A percentile compares a stretch with the other conserved stretches of the same genome.
Evolutionary conservation across 1,140 invertebrate genomes (phyloP).

Genomic region (Leptinotarsa defecta): DNA sequence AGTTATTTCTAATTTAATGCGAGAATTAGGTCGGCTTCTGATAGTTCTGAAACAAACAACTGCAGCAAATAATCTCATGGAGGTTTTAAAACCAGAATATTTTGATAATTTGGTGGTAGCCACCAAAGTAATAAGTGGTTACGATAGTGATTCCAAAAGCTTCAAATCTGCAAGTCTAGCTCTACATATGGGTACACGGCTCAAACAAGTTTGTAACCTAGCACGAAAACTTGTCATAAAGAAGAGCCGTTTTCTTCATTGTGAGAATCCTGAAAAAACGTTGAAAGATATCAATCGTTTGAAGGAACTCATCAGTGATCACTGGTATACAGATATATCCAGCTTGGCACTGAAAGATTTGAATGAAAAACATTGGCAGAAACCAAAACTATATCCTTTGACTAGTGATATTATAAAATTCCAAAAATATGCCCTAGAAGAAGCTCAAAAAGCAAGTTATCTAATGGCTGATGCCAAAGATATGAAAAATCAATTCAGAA

Average conservation of each 20-base stretch:
- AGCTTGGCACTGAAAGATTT: constrained; percentile 40
- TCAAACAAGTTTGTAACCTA: constrained; percentile 36
- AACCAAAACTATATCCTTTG: constrained; percentile 36
- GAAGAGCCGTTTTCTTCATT: constrained; percentile 23
- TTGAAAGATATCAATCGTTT: constrained; percentile 27
- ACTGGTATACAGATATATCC: constrained; percentile 40
- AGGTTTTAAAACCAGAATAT: constrained; percentile 36
- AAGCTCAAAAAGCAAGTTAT: too few relatives aligned
- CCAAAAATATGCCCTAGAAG: constrained; percentile 19
- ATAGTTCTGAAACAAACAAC: constrained; percentile 25
- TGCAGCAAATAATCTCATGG: constrained; percentile 6
- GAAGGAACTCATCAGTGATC: constrained; percentile 33
- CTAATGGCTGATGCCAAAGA: not conserved
- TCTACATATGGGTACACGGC: constrained; percentile 36
- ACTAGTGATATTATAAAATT: constrained; percentile 37
- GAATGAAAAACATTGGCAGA: constrained; percentile 38
- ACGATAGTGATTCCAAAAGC: constrained; percentile 29
- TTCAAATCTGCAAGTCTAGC: constrained; percentile 39
- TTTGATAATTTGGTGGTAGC: constrained; percentile 39
- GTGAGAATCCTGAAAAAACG: constrained; percentile 26
- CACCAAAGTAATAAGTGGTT: constrained; percentile 39
- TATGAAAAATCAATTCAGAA: not conserved
- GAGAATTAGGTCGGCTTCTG: constrained; percentile 39
- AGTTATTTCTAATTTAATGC: constrained; percentile 40
- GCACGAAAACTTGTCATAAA: constrained; percentile 37